Conservation (phyloP, 2,113 vertebrate species). For the Meriones unguiculatus region DNA sequence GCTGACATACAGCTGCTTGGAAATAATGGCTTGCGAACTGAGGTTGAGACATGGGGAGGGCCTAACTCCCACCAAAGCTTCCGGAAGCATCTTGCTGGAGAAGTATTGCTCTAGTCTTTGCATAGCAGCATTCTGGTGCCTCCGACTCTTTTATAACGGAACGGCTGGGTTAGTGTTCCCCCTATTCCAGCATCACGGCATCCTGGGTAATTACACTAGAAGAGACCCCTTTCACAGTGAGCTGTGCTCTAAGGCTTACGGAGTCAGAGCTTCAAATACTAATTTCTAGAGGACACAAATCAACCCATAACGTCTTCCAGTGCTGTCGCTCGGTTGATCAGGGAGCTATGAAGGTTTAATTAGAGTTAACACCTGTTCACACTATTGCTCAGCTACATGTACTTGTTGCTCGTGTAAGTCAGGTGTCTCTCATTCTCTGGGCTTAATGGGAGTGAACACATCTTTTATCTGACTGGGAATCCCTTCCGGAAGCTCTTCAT, state of each 20-base stretch:
- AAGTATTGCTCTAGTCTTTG: neutral
- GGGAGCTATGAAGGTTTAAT: neutral
- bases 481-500: neutral
- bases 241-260: neutral
- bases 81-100: neutral
- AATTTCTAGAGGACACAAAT: neutral
- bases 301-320: neutral
- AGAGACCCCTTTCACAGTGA: neutral
- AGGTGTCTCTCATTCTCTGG: neutral
- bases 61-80: fast-evolving
- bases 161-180: neutral
- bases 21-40: neutral
- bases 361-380: neutral
- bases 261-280: neutral
- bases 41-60: neutral
- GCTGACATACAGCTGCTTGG: no score
- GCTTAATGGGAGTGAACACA: neutral
- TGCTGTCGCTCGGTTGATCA: neutral
- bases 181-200: neutral
- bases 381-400: neutral
- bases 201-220: neutral
- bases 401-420: neutral
- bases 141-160: neutral
- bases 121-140: fast-evolving
- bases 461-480: neutral